phyloP scores from a whole-genome alignment of 2,888 invertebrate genomes.

The Brachyptera risi region DNA sequence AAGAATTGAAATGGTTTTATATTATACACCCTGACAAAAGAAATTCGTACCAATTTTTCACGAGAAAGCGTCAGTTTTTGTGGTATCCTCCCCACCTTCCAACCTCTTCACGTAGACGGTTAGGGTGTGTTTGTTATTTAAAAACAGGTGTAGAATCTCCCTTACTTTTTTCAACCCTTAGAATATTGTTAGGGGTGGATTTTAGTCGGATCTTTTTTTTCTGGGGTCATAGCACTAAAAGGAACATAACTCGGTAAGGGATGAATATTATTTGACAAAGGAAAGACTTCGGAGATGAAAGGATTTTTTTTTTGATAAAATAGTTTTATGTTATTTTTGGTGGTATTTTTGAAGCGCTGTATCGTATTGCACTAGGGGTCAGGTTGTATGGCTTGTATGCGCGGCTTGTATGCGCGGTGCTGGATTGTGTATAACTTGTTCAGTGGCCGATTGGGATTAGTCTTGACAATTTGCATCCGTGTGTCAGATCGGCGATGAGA shows the following conservation, averaged over 20 bases:
- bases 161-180: conserved; percentile 6
- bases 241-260: conserved; percentile 2
- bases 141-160: not conserved
- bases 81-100: not conserved
- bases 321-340: too few species aligned
- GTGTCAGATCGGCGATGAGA: too few species aligned
- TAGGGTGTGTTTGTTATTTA: not conserved
- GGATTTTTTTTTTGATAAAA: conserved; percentile 15
- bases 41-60: conserved; percentile 19
- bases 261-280: too few species aligned
- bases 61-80: not conserved
- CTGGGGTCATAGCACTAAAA: conserved; percentile 17
- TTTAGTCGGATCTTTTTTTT: too few species aligned
- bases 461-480: too few species aligned
- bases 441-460: too few species aligned
- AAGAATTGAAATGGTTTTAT: not conserved
- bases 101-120: not conserved
- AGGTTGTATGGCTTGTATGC: too few species aligned
- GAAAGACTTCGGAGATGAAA: conserved; percentile 9
- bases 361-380: too few species aligned
- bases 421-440: too few species aligned
- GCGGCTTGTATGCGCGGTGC: too few species aligned
- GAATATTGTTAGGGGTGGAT: not conserved
- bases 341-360: too few species aligned
- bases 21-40: conserved; percentile 12